These are phyloP conservation scores for Eupithecia tripunctaria DNA, from an alignment of 2,888 invertebrate genomes.

Conservation along the genomic window DNA sequence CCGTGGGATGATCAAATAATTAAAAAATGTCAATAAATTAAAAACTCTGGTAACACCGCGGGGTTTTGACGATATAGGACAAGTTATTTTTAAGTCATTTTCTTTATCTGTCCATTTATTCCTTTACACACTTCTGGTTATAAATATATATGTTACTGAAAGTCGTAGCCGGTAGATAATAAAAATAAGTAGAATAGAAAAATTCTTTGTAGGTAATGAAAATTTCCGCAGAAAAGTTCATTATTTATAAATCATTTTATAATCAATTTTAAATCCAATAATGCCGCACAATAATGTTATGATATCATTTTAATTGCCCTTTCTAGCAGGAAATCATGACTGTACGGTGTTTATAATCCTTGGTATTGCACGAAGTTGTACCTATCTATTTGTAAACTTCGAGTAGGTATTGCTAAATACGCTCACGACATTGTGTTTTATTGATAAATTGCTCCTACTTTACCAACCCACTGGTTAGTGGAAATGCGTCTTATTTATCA, in stretches of 20 bases:
- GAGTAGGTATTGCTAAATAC: not conserved
- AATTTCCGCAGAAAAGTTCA: not conserved
- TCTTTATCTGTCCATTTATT: no score
- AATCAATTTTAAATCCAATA: no score
- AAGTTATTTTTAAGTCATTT: no score
- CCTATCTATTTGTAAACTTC: conserved; percentile 10
- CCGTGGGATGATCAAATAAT: not conserved
- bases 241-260: no score
- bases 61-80: not conserved
- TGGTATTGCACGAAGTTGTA: conserved; percentile 5
- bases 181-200: no score
- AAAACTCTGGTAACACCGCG: not conserved
- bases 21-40: not conserved
- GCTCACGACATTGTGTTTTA: not conserved
- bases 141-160: no score
- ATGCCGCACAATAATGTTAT: conserved; percentile 9
- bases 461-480: not conserved
- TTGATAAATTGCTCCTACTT: not conserved
- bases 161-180: no score
- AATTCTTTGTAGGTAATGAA: no score
- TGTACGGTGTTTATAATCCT: conserved; percentile 23
- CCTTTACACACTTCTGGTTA: no score
- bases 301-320: conserved; percentile 15
- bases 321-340: conserved; percentile 20
- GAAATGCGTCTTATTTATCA: not conserved